Conservation (phyloP, 1,140 invertebrate genomes). For the Theocolax elegans region DNA sequence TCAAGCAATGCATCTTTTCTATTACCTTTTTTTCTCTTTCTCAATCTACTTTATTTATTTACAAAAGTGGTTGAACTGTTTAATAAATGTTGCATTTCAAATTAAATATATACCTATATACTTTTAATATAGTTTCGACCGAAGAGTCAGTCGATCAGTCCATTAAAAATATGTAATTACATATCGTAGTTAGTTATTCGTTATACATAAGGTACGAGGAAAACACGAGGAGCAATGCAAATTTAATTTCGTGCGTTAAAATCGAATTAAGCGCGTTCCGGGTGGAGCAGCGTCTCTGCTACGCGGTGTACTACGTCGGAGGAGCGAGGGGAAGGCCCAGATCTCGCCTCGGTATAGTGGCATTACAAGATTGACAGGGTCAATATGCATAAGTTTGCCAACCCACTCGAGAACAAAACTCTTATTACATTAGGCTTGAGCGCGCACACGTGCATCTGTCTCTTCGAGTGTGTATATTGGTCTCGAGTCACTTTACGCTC, state of each 20-base stretch:
- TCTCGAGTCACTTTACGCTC: conserved; percentile 44
- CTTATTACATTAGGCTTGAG: conserved; percentile 57
- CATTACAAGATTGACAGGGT: conserved; percentile 58
- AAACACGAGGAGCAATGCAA: conserved; percentile 9
- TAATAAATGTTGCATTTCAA: too few species aligned
- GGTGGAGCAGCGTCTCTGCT: not conserved
- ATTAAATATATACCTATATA: too few species aligned
- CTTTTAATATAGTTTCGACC: too few species aligned
- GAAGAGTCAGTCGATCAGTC: too few species aligned
- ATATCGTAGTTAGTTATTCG: too few species aligned
- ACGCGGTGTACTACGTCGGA: not conserved
- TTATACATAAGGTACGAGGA: too few species aligned
- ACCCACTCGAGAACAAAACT: conserved; percentile 56
- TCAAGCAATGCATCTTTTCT: too few species aligned
- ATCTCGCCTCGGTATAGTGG: conserved; percentile 43
- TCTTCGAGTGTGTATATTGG: conserved; percentile 26
- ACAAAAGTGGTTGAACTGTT: too few species aligned
- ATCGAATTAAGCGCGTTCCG: conserved; percentile 24
- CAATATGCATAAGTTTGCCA: conserved; percentile 61
- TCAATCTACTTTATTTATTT: too few species aligned
- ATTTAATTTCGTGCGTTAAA: conserved; percentile 30
- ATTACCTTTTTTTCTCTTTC: too few species aligned
- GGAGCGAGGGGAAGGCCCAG: not conserved
- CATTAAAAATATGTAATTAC: too few species aligned
- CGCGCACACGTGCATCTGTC: conserved; percentile 47